Percentiles rank a stretch among this genome's conserved stretches.
Conservation (phyloP, 2,113 vertebrate species). For the Syngnathus scovelli region DNA sequence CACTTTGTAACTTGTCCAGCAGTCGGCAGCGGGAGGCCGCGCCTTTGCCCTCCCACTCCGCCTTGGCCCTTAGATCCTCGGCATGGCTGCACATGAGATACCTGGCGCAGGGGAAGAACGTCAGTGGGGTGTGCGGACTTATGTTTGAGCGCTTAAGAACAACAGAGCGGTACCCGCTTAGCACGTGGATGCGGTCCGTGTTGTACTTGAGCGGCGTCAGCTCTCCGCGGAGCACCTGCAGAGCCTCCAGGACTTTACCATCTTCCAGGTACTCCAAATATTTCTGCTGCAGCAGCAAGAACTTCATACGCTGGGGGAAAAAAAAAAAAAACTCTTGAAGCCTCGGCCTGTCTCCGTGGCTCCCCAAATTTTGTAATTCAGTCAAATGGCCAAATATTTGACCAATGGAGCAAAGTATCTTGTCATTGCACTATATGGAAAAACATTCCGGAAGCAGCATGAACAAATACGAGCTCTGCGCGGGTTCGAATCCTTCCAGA, state of each 20-base stretch:
- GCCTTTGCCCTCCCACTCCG: conserved; percentile 98
- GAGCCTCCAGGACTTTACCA: conserved; percentile 95
- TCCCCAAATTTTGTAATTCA: not conserved
- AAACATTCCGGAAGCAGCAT: not conserved
- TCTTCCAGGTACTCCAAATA: conserved; percentile 99
- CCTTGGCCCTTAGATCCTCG: conserved; percentile 93
- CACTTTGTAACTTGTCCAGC: conserved; percentile 97
- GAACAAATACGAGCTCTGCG: not conserved
- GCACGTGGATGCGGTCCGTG: conserved; percentile 95
- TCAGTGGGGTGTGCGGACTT: not conserved
- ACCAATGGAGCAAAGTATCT: not conserved
- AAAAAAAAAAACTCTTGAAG: not conserved
- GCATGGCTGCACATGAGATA: conserved; percentile 99
- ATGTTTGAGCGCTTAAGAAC: not conserved
- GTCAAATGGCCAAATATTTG: not conserved
- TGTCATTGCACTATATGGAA: not conserved
- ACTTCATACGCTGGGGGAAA: conserved; percentile 91
- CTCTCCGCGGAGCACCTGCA: conserved; percentile 94
- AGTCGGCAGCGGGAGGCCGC: conserved; percentile 89
- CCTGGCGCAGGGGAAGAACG: conserved; percentile 58
- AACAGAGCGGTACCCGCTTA: conserved; percentile 82
- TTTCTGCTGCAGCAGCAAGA: conserved; percentile 98
- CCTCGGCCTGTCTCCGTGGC: not conserved
- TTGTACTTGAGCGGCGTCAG: conserved; percentile 98
- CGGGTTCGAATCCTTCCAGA: conserved; percentile 35